phyloP scores from a whole-genome alignment of 1,140 invertebrate species.

The Neotoxoptera formosana region DNA sequence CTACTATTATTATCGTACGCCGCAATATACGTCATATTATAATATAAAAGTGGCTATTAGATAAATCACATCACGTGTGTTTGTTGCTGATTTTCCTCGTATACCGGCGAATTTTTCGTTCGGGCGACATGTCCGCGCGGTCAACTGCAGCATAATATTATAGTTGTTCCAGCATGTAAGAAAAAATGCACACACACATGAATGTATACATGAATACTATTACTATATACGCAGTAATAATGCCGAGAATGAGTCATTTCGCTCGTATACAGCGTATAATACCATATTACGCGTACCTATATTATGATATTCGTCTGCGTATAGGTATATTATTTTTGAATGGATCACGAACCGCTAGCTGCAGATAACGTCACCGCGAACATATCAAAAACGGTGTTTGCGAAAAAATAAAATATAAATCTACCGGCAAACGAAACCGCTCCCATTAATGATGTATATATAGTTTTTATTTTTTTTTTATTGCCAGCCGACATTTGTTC shows the following conservation, averaged over 20 bases:
- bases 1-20: neutral
- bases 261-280: slow-evolving; percentile 5
- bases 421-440: slow-evolving; percentile 48
- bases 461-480: slow-evolving; percentile 42
- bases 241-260: slow-evolving; percentile 43
- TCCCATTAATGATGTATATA: slow-evolving; percentile 45
- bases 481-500: slow-evolving; percentile 48
- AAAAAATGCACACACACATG: neutral
- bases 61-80: slow-evolving; percentile 48
- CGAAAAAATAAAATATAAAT: slow-evolving; percentile 25
- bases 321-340: slow-evolving; percentile 42
- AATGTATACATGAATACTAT: neutral
- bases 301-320: neutral
- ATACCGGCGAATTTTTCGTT: neutral
- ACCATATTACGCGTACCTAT: no score
- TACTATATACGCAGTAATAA: neutral
- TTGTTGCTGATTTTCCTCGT: slow-evolving; percentile 17
- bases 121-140: neutral
- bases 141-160: no score
- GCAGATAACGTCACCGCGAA: slow-evolving; percentile 41
- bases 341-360: slow-evolving; percentile 45
- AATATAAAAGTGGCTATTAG: neutral
- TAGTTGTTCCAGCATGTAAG: neutral
- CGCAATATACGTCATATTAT: no score
- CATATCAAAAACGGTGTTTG: slow-evolving; percentile 50